A percentile compares a stretch with the other conserved stretches of the same genome.
phyloP scores from a whole-genome alignment of 1,140 invertebrate genomes.

The Rhyacophila brunnea region DNA sequence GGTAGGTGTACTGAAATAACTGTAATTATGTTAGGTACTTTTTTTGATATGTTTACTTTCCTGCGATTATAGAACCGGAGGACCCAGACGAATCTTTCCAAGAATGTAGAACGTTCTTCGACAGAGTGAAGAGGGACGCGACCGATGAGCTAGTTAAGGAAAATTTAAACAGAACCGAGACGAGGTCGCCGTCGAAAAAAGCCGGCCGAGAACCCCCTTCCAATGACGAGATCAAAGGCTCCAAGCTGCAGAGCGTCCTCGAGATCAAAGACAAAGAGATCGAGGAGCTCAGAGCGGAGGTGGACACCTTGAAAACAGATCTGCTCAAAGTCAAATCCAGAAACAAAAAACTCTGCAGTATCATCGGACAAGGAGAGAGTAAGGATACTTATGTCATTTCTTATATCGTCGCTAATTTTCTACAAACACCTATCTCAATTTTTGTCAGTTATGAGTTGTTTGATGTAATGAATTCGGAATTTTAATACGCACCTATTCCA shows the following conservation, averaged over 20 bases:
- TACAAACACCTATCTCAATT: too few relatives aligned
- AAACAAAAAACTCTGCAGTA: conserved; percentile 75
- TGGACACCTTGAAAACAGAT: conserved; percentile 64
- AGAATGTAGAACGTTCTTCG: conserved; percentile 62
- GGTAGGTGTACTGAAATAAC: too few relatives aligned
- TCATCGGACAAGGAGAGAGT: conserved; percentile 79
- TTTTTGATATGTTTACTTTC: too few relatives aligned
- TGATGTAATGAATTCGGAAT: too few relatives aligned
- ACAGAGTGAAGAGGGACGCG: conserved; percentile 64
- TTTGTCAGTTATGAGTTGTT: too few relatives aligned
- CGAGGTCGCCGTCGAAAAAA: conserved; percentile 54
- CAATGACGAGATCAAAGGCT: conserved; percentile 56
- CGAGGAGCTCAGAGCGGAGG: conserved; percentile 57
- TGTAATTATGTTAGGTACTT: too few relatives aligned
- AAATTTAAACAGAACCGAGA: background rate
- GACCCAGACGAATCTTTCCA: conserved; percentile 9
- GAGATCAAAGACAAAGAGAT: conserved; percentile 68
- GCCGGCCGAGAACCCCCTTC: conserved; percentile 44
- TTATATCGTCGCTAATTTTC: too few relatives aligned
- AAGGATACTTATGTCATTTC: conserved; percentile 43
- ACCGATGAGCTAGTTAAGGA: conserved; percentile 57
- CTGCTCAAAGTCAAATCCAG: conserved; percentile 71
- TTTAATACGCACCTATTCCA: too few relatives aligned
- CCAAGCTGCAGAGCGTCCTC: conserved; percentile 63
- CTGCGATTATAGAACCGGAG: conserved; percentile 1